Percentiles rank a stretch among this genome's conserved stretches.
phyloP scores from a whole-genome alignment of 2,888 invertebrate species.

The Melitaea athalia region DNA sequence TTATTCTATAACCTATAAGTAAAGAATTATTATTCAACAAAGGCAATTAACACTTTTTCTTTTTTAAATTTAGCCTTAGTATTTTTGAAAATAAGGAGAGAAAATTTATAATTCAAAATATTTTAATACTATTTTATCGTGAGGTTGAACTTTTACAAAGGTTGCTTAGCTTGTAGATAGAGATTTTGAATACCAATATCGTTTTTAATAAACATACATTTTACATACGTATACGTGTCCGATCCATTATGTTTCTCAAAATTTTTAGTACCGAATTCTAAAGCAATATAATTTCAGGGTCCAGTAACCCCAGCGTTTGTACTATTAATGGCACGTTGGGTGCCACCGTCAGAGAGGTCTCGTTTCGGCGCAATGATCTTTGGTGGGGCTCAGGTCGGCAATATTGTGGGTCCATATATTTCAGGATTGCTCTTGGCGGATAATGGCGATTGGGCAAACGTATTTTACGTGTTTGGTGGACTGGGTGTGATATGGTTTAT shows the following conservation, averaged over 20 bases:
- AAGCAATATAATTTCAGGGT: conserved; percentile 62
- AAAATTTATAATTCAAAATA: no score
- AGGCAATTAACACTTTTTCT: no score
- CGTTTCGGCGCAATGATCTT: conserved; percentile 83
- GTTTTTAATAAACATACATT: no score
- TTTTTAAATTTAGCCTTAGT: no score
- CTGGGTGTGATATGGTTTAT: conserved; percentile 79
- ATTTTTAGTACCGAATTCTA: not conserved
- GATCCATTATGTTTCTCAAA: not conserved
- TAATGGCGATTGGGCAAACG: conserved; percentile 79
- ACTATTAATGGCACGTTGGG: conserved; percentile 82
- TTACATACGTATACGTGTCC: no score
- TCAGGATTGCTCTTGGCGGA: conserved; percentile 72
- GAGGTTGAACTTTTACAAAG: no score
- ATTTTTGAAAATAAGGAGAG: no score
- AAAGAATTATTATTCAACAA: no score
- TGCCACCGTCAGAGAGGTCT: conserved; percentile 81
- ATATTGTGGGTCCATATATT: conserved; percentile 76
- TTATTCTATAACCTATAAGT: no score
- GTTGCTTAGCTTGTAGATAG: no score
- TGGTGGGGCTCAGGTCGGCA: conserved; percentile 81
- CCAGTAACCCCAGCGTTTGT: conserved; percentile 84
- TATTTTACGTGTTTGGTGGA: conserved; percentile 82
- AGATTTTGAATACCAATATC: no score
- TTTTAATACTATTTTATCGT: no score